Conservation (phyloP, 1,140 invertebrate species). For the Sycophila sp. region DNA sequence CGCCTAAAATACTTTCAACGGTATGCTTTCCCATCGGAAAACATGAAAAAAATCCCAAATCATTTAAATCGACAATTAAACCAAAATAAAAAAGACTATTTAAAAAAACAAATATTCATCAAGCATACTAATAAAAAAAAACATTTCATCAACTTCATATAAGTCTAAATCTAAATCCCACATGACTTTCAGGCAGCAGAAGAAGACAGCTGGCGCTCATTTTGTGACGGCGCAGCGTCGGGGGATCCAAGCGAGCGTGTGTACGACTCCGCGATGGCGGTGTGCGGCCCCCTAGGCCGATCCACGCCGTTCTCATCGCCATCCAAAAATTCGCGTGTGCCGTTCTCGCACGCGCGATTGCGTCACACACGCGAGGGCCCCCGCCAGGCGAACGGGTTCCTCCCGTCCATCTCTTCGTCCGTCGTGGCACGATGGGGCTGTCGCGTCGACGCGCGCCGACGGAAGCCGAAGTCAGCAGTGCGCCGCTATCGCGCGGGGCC, state of each 20-base stretch:
- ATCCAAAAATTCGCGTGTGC: neutral
- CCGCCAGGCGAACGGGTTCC: neutral
- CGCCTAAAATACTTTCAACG: no score
- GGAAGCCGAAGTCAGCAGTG: neutral
- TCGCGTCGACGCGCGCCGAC: neutral
- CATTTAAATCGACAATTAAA: no score
- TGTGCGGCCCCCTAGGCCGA: neutral
- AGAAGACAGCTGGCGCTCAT: no score
- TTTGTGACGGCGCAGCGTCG: neutral
- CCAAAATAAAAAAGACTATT: no score
- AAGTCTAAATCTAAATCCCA: no score
- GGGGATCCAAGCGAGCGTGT: no score
- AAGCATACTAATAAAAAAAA: neutral
- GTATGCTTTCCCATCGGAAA: no score
- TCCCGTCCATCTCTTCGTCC: neutral
- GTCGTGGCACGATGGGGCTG: neutral
- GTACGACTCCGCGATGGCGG: slow-evolving; percentile 25
- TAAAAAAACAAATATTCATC: no score
- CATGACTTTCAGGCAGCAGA: no score
- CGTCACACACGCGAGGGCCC: neutral
- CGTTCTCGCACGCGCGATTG: slow-evolving; percentile 20
- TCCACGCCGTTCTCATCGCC: neutral
- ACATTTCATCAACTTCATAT: no score
- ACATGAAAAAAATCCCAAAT: no score
- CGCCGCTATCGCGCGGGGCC: neutral